Percentiles rank a stretch among this genome's conserved stretches.
Evolutionary conservation across 1,140 invertebrate species (phyloP).

Genomic region (Trialeurodes vaporariorum): DNA sequence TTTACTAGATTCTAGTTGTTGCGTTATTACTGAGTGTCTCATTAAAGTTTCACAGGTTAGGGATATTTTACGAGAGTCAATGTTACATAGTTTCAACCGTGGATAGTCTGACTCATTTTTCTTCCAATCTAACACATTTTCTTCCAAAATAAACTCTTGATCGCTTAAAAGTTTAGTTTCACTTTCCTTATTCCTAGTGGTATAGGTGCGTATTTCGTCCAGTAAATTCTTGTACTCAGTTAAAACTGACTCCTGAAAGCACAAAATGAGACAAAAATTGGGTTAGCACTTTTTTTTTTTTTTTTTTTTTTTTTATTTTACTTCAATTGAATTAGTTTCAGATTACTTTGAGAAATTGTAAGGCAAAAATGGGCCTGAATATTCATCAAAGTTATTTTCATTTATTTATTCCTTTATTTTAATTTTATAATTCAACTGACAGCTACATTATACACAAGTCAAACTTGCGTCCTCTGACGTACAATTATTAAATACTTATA

Average conservation of each 20-base stretch:
- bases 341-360: no score
- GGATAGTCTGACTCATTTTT: slow-evolving; percentile 32
- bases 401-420: no score
- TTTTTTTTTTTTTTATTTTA: no score
- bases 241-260: slow-evolving; percentile 29
- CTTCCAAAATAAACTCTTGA: slow-evolving; percentile 27
- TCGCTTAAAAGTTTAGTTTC: slow-evolving; percentile 30
- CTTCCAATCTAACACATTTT: slow-evolving; percentile 20
- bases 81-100: slow-evolving; percentile 29
- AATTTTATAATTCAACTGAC: no score
- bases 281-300: neutral
- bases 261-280: neutral
- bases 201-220: slow-evolving; percentile 39
- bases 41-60: slow-evolving; percentile 39
- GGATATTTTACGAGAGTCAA: slow-evolving; percentile 48
- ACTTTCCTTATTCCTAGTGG: slow-evolving; percentile 38
- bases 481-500: no score
- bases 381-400: no score
- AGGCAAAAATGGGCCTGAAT: no score
- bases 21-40: slow-evolving; percentile 20
- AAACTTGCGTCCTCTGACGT: no score
- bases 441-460: no score
- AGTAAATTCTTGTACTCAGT: slow-evolving; percentile 39
- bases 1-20: slow-evolving; percentile 5
- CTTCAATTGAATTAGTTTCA: no score